These are phyloP conservation scores for Lasius platythorax DNA, from an alignment of 2,888 invertebrate genomes.

Conservation along the genomic window DNA sequence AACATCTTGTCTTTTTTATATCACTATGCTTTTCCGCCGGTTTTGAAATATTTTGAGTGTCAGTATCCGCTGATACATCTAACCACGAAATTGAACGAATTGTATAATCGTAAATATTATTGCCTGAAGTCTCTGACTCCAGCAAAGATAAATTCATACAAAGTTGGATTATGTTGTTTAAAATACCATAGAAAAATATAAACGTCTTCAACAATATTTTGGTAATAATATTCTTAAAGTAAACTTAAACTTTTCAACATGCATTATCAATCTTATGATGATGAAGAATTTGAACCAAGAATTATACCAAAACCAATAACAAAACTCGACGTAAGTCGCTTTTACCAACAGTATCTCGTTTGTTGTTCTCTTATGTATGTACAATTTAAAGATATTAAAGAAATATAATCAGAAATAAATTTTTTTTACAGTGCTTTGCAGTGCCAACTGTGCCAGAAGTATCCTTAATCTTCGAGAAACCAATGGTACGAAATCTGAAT, in stretches of 20 bases:
- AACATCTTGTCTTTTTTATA: not conserved
- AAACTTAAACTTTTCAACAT: conserved; percentile 61
- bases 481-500: conserved; percentile 48
- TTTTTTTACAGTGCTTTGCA: conserved; percentile 75
- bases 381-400: not conserved
- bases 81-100: not conserved
- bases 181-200: not conserved
- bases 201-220: not conserved
- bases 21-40: not conserved
- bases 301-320: conserved; percentile 76
- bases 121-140: not conserved
- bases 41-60: not conserved
- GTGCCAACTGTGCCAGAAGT: conserved; percentile 81
- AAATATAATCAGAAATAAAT: conserved; percentile 27
- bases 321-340: conserved; percentile 73
- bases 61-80: not conserved
- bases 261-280: conserved; percentile 67
- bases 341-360: not conserved
- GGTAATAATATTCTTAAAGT: not conserved
- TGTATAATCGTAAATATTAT: not conserved
- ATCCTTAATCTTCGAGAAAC: conserved; percentile 81
- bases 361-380: not conserved
- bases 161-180: not conserved
- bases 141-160: not conserved
- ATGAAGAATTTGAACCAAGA: conserved; percentile 80